Conservation (phyloP, 2,888 invertebrate species). For the Stomorhina lunata region DNA sequence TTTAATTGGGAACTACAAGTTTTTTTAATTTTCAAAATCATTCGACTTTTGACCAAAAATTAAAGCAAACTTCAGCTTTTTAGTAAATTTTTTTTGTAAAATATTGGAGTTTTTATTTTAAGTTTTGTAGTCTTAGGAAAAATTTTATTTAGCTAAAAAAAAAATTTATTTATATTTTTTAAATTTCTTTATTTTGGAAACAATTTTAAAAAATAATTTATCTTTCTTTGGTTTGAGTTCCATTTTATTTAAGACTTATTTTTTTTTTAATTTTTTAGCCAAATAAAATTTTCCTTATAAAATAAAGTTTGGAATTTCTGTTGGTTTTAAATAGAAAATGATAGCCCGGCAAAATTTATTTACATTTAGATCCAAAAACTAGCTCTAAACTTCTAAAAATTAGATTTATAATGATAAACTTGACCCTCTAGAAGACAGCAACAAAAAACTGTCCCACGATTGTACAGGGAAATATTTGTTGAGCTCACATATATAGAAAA, state of each 20-base stretch:
- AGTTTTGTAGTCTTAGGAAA: neutral
- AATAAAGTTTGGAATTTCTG: conserved; percentile 25
- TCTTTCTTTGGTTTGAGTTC: conserved; percentile 57
- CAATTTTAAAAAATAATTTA: conserved; percentile 29
- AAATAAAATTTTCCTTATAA: conserved; percentile 43
- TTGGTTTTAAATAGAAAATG: neutral
- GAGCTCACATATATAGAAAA: no score
- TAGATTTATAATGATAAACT: no score
- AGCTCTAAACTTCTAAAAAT: no score
- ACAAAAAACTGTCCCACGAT: no score
- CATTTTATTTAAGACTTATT: conserved; percentile 43
- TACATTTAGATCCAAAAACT: no score
- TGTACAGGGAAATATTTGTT: no score
- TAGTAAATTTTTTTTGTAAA: conserved; percentile 6
- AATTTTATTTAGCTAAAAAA: conserved; percentile 44
- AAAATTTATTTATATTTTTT: conserved; percentile 37
- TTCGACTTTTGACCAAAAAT: no score
- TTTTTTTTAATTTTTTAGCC: conserved; percentile 41
- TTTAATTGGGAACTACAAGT: no score
- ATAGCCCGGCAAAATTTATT: neutral
- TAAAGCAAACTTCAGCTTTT: no score
- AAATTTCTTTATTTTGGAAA: conserved; percentile 64
- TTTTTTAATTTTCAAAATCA: no score
- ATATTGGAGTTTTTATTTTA: conserved; percentile 22
- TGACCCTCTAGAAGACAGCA: no score